Evolutionary conservation across 1,140 invertebrate genomes (phyloP).

Genomic region (Elymnias hypermnestra): DNA sequence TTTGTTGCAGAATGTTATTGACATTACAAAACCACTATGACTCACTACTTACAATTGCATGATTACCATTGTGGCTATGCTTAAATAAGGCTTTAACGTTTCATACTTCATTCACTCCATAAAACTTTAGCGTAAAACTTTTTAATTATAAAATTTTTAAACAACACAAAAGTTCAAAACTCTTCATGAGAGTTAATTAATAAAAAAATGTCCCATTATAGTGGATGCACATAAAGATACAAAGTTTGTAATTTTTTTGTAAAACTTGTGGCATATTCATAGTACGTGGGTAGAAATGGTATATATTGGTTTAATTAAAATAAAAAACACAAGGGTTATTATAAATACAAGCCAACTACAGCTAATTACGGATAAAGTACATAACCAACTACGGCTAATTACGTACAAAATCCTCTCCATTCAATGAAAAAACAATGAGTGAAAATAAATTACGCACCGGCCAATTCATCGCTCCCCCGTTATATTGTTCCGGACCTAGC

Average conservation of each 20-base stretch:
- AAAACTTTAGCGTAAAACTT: too few species aligned
- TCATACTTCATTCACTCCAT: too few species aligned
- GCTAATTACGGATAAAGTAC: not conserved
- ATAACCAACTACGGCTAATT: not conserved
- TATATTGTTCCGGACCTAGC: slow-evolving; percentile 60
- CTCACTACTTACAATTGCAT: slow-evolving; percentile 11
- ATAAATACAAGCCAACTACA: too few species aligned
- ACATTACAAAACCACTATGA: slow-evolving; percentile 16
- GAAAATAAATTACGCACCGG: slow-evolving; percentile 17
- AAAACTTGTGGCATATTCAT: too few species aligned
- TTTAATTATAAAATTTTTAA: too few species aligned
- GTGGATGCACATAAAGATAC: too few species aligned
- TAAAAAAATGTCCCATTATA: too few species aligned
- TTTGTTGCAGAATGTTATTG: slow-evolving; percentile 14
- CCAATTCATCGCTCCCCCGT: slow-evolving; percentile 36
- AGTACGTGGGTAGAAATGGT: too few species aligned
- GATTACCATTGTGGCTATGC: slow-evolving; percentile 13
- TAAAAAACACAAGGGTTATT: slow-evolving; percentile 3
- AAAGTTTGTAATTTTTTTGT: too few species aligned
- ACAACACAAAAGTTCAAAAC: too few species aligned
- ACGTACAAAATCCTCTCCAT: slow-evolving; percentile 4
- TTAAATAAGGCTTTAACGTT: slow-evolving; percentile 3
- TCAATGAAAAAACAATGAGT: slow-evolving; percentile 15
- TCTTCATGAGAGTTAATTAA: too few species aligned
- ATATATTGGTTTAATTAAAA: too few species aligned